These are phyloP conservation scores for Cryptops parisi DNA, from an alignment of 2,888 invertebrate genomes.

Conservation along the genomic window DNA sequence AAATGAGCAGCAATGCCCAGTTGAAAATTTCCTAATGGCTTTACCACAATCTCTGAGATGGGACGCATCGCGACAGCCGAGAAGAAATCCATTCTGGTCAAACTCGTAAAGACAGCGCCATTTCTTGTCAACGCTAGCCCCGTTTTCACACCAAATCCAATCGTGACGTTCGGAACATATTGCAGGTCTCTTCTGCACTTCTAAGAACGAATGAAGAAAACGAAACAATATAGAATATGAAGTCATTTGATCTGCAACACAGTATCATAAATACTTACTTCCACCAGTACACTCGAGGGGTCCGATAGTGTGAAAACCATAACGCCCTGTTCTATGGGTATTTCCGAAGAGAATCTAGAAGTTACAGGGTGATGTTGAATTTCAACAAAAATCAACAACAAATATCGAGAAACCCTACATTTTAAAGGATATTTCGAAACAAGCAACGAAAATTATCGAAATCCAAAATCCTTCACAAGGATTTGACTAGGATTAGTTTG, in stretches of 20 bases:
- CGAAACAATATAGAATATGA: not conserved
- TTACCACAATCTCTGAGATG: slow-evolving; percentile 24
- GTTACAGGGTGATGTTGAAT: no score
- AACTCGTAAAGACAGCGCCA: slow-evolving; percentile 23
- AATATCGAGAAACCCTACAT: no score
- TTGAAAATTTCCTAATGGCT: not conserved
- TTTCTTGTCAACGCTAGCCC: slow-evolving; percentile 21
- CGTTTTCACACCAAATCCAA: slow-evolving; percentile 21
- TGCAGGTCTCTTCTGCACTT: slow-evolving; percentile 6
- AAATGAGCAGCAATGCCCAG: not conserved
- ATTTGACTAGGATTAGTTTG: no score
- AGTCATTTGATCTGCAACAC: no score
- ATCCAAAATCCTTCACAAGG: no score
- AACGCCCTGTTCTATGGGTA: slow-evolving; percentile 21
- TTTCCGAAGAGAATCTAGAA: slow-evolving; percentile 22
- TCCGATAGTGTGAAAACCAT: slow-evolving; percentile 23
- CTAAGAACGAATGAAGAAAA: not conserved
- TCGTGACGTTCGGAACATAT: no score
- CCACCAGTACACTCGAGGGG: slow-evolving; percentile 23
- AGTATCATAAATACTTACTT: slow-evolving; percentile 14
- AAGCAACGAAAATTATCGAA: no score
- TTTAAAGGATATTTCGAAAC: no score
- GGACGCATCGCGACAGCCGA: slow-evolving; percentile 24
- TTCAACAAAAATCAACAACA: no score
- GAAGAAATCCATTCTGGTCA: slow-evolving; percentile 23